Percentiles rank a stretch among this genome's conserved stretches.
Evolutionary conservation across 1,140 invertebrate genomes (phyloP).

Genomic region (Dinothrombium tinctorium): DNA sequence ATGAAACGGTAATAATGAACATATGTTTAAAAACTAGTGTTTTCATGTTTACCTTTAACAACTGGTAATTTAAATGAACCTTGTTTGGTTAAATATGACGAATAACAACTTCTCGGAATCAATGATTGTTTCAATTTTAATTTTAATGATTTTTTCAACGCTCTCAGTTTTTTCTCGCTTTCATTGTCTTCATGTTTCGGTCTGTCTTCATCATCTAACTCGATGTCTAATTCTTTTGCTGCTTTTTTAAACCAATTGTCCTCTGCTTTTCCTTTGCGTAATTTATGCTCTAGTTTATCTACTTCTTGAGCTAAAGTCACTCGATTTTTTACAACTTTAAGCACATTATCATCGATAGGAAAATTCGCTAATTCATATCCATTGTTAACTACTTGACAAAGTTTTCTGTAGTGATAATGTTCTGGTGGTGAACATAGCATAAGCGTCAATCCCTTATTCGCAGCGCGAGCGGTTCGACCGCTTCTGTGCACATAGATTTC

Average conservation of each 20-base stretch:
- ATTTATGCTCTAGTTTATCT: conserved; percentile 42
- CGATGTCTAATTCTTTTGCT: conserved; percentile 60
- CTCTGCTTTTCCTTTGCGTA: conserved; percentile 37
- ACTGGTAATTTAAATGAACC: too few species aligned
- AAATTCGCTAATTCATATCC: conserved; percentile 3
- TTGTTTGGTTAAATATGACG: too few species aligned
- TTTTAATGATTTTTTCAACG: too few species aligned
- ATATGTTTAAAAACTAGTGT: too few species aligned
- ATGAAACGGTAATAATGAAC: too few species aligned
- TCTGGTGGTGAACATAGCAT: conserved; percentile 74
- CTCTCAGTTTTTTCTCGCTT: background rate
- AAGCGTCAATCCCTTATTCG: conserved; percentile 64
- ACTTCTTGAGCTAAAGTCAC: conserved; percentile 51
- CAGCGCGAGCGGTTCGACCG: conserved; percentile 76
- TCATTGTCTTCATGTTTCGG: background rate
- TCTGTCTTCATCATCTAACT: conserved; percentile 37
- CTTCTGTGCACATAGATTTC: conserved; percentile 91
- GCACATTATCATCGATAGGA: conserved; percentile 32
- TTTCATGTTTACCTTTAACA: too few species aligned
- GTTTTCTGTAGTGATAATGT: conserved; percentile 45
- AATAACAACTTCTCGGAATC: too few species aligned
- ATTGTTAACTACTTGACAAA: conserved; percentile 38
- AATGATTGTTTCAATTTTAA: too few species aligned
- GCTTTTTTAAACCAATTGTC: conserved; percentile 58
- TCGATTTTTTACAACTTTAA: conserved; percentile 39